A percentile compares a stretch with the other conserved stretches of the same genome.
Conservation (phyloP, 2,113 vertebrate genomes). For the Scytalopus superciliaris region DNA sequence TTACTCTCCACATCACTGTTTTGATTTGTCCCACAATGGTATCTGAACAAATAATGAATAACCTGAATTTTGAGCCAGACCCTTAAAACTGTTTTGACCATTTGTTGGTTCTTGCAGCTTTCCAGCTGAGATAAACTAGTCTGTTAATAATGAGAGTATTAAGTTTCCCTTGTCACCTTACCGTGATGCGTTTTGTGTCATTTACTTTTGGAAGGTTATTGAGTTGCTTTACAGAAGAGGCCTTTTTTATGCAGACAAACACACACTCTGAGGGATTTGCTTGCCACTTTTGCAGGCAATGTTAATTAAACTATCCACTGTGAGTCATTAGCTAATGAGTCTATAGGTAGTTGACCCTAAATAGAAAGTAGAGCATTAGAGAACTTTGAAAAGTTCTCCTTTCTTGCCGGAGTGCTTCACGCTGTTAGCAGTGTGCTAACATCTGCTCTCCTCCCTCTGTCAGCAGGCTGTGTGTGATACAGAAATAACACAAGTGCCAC, state of each 20-base stretch:
- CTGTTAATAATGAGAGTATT: neutral
- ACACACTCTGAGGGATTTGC: neutral
- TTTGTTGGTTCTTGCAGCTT: neutral
- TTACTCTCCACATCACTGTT: neutral
- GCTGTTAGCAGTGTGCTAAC: slow-evolving; percentile 15
- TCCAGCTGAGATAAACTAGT: neutral
- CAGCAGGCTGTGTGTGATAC: neutral
- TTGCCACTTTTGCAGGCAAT: neutral
- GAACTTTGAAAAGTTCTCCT: slow-evolving; percentile 5
- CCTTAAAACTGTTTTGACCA: neutral
- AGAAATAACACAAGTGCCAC: slow-evolving; percentile 51
- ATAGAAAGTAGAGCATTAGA: neutral
- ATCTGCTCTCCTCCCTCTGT: slow-evolving; percentile 59
- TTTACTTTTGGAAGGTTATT: neutral
- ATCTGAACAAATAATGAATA: neutral
- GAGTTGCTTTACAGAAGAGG: neutral
- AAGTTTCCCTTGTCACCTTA: neutral
- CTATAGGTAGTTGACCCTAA: neutral
- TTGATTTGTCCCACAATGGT: neutral
- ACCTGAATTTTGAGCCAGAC: neutral
- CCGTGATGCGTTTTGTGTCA: neutral
- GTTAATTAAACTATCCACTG: neutral
- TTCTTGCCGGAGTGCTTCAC: neutral
- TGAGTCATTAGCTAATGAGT: slow-evolving; percentile 17
- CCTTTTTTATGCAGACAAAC: neutral